Base-by-base conservation (phyloP, 2,113 vertebrate species). In the Cromileptes altivelis region DNA sequence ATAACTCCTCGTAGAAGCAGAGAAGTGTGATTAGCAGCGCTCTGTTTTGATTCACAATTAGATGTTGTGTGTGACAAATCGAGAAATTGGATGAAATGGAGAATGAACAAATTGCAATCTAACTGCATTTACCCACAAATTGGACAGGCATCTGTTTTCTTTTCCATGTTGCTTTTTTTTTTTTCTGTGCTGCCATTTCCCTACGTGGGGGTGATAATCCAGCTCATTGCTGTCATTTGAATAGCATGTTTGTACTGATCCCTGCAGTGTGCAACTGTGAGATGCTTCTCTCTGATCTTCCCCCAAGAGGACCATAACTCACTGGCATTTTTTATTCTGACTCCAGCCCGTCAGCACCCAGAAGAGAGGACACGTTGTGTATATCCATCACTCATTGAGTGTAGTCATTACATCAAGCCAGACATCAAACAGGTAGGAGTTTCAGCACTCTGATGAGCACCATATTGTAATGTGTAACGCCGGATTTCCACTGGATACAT, bases 241-340 rank as follows among this genome's bases (percentile, higher is more conserved):
- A 77, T 76, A 63, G 74, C 70, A 33, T 74, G 78, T 85, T 84
- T 80, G 70, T 37, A 45, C 56, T 42, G 61, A 88, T 84, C 60
- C 85, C 63, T 82, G 67, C 77, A 45, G 71, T 57, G 47, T 75
- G 57, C 56, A 10, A n/a, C 57, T 40, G 52, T 82, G 81, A 69
- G 72, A 63, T 83, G 82, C 70, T 49, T 80, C 76, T 69, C 72
- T 83, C 79, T 81, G 67, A 80, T 82, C 75, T 77, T 13, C n/a
- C 62, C 81, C 84, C 82, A 0, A 9, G 67, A 90, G 90, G 72
- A 82, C 71, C 76, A 52, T 89, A 90, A 88, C 78, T 91, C 89
- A 68, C 53, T 67, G 58, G 45, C 75, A 75, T 78, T 81, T 89
- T 93, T 89, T 88, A 89, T 85, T 73, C 79, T 65, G 55, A 84